Evolutionary conservation across 2,797 vertebrate genomes (phyloP), one percentile per base, ranked within the genome.

Genomic region (Heterohyrax brucei): DNA sequence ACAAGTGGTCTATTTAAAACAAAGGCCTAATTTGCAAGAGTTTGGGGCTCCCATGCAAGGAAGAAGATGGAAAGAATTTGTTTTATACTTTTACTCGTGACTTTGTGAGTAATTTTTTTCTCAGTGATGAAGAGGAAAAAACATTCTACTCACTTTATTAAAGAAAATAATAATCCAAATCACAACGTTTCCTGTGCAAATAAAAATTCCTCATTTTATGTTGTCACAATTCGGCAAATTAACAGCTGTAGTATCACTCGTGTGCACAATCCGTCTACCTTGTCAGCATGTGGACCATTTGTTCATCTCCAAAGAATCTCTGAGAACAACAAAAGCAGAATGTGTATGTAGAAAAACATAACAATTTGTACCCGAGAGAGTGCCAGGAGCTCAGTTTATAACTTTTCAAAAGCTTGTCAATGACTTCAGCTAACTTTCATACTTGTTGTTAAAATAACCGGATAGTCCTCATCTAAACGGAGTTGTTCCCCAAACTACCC

Each of bases 281-380:
- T 93, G 88, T 87, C 56, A 87, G 72, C 59, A 79, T 78, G 28
- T 79, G 81, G 80, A 86, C 83, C 91, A n/a, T 85, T 91, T 90
- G 46, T 87, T 96, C 56, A 87, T 94, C 94, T 96, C 91, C 87
- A 73, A 91, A 87, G 93, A 93, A 79, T 89, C 93, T 91, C 66
- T 79, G 84, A 85, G 22, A 80, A 56, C 53, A 81, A 78, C 66
- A 85, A 93, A 85, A 70, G 12, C 62, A 92, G 82, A 95, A 93
- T 88, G 87, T 66, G 28, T 48, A 19, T 61, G 10, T n/a, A 91
- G 70, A 89, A 89, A 53, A 62, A 81, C 87, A 95, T 61, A 76
- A 62, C 62, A 79, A 19, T 92, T 87, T 83, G 73, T 75, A 90
- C 59, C 91, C 92, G 78, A 78, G 91, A 93, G 95, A 96, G 50